These are phyloP conservation scores for Lophius piscatorius DNA, from an alignment of 2,113 vertebrate genomes.

Conservation along the genomic window DNA sequence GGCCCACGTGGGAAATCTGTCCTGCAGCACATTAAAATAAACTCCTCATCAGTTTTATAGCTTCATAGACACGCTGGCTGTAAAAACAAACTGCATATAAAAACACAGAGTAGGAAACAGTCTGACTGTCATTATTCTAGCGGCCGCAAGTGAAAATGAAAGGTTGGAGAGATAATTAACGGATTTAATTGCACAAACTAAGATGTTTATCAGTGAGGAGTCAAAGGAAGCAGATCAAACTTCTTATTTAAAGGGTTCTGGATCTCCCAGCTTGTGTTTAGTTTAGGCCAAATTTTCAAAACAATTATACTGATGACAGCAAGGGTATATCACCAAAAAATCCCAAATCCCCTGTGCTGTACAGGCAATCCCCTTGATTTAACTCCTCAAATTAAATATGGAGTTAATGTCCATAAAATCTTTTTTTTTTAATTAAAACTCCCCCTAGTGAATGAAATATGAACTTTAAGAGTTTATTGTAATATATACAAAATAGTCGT, in stretches of 20 bases:
- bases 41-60: constrained; percentile 14
- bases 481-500: too few species aligned
- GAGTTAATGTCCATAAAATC: too few species aligned
- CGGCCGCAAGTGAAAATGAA: constrained; percentile 18
- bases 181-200: constrained; percentile 27
- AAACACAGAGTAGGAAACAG: neutral
- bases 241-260: neutral
- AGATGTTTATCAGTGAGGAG: constrained; percentile 16
- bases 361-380: too few species aligned
- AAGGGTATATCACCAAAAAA: too few species aligned
- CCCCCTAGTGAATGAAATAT: too few species aligned
- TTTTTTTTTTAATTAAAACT: neutral
- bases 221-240: constrained; percentile 2
- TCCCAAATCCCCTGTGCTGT: too few species aligned
- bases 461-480: too few species aligned
- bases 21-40: constrained; percentile 32
- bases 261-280: neutral
- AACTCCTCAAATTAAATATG: too few species aligned
- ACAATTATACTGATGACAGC: too few species aligned
- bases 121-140: constrained; percentile 5
- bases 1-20: constrained; percentile 29
- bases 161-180: constrained; percentile 13
- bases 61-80: neutral
- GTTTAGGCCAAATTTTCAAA: neutral
- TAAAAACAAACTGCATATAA: constrained; percentile 26